phyloP scores from a whole-genome alignment of 2,888 invertebrate genomes.

The Drosophila trichaetosa region DNA sequence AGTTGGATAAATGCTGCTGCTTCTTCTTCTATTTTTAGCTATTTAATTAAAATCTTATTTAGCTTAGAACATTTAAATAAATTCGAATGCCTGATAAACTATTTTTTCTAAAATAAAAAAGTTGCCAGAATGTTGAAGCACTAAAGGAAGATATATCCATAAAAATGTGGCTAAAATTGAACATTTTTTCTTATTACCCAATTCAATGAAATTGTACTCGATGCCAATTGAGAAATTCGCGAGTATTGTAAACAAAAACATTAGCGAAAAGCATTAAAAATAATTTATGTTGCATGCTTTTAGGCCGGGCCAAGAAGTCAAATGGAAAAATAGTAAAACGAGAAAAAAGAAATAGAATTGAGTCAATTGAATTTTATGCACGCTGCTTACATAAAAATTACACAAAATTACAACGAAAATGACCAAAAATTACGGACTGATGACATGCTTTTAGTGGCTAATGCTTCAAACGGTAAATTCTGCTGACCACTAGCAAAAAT shows the following conservation, averaged over 20 bases:
- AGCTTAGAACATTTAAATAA: conserved; percentile 21
- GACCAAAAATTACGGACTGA: conserved; percentile 63
- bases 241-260: conserved; percentile 69
- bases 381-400: conserved; percentile 58
- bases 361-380: conserved; percentile 72
- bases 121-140: not conserved
- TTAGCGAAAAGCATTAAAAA: conserved; percentile 55
- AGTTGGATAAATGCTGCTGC: conserved; percentile 5
- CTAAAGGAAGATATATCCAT: not conserved
- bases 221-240: not conserved
- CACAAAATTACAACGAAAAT: conserved; percentile 51
- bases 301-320: conserved; percentile 45
- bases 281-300: conserved; percentile 75
- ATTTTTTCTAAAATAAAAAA: not conserved
- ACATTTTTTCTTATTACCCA: not conserved
- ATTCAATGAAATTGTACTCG: not conserved
- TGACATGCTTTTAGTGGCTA: conserved; percentile 75
- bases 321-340: conserved; percentile 1
- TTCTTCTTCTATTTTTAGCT: not conserved
- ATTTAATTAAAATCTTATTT: conserved; percentile 36
- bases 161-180: not conserved
- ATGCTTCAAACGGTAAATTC: conserved; percentile 57
- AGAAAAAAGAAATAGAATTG: not conserved
- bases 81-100: not conserved
- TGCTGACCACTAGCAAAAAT: conserved; percentile 63